Conservation (phyloP, 2,797 vertebrate genomes). For the Pipistrellus pygmaeus region DNA sequence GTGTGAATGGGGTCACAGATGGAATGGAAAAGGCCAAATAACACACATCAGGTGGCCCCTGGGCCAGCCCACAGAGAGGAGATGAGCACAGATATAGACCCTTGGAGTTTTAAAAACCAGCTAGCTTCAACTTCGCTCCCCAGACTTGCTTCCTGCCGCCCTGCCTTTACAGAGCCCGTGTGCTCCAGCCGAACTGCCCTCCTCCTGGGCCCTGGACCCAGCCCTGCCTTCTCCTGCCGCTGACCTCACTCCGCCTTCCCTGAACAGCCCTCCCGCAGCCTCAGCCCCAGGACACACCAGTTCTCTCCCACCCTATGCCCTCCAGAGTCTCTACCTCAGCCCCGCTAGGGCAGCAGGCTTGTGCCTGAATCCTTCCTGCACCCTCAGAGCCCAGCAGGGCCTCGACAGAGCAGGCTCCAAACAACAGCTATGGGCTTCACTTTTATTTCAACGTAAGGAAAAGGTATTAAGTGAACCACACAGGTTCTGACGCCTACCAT, state of each 20-base stretch:
- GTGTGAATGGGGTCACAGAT: background rate
- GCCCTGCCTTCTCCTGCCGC: background rate
- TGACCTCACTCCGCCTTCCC: background rate
- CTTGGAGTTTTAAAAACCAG: background rate
- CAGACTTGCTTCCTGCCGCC: background rate
- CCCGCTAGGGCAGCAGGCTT: background rate
- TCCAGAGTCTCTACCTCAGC: background rate
- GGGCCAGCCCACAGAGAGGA: background rate
- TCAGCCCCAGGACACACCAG: background rate
- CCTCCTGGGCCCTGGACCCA: background rate
- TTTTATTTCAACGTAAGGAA: background rate
- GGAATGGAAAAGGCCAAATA: background rate
- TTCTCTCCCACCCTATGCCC: too few species aligned
- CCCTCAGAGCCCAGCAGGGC: background rate
- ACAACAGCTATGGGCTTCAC: background rate
- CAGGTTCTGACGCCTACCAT: background rate
- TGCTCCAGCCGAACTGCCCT: background rate
- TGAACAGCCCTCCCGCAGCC: background rate
- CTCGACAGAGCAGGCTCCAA: background rate
- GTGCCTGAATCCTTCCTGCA: too few species aligned
- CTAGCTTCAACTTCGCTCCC: background rate
- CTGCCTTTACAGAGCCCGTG: background rate
- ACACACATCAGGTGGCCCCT: fast-evolving
- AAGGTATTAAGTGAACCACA: background rate
- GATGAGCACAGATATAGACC: background rate